Evolutionary conservation across 2,113 vertebrate genomes (phyloP).

Genomic region (Capra hircus): DNA sequence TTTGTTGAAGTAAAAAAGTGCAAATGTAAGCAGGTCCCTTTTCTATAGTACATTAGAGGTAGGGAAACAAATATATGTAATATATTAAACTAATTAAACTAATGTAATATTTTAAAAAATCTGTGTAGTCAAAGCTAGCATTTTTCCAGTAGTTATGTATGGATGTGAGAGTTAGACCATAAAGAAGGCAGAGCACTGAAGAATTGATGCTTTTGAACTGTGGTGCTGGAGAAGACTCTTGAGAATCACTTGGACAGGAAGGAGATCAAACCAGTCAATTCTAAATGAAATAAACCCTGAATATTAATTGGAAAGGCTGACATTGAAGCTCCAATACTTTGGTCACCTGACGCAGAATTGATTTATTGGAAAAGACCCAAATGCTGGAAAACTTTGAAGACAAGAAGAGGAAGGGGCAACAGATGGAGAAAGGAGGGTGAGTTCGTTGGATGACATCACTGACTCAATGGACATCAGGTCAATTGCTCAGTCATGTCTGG

Average conservation of each 20-base stretch:
- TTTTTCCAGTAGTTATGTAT: background rate
- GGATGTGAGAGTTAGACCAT: background rate
- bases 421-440: background rate
- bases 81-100: background rate
- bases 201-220: background rate
- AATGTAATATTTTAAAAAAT: background rate
- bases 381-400: background rate
- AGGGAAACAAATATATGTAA: background rate
- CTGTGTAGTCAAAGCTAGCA: background rate
- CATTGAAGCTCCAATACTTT: background rate
- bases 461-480: background rate
- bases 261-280: background rate
- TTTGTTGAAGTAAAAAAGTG: conserved; percentile 26
- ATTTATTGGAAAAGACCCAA: background rate
- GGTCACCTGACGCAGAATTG: background rate
- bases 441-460: background rate
- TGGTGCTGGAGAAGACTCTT: background rate
- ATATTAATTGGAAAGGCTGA: background rate
- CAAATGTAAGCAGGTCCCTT: background rate
- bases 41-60: background rate
- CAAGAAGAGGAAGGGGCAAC: background rate
- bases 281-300: background rate
- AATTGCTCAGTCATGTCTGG: background rate
- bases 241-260: background rate
- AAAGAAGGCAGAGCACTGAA: background rate